Conservation (phyloP, 1,140 invertebrate genomes). For the Apis laboriosa region DNA sequence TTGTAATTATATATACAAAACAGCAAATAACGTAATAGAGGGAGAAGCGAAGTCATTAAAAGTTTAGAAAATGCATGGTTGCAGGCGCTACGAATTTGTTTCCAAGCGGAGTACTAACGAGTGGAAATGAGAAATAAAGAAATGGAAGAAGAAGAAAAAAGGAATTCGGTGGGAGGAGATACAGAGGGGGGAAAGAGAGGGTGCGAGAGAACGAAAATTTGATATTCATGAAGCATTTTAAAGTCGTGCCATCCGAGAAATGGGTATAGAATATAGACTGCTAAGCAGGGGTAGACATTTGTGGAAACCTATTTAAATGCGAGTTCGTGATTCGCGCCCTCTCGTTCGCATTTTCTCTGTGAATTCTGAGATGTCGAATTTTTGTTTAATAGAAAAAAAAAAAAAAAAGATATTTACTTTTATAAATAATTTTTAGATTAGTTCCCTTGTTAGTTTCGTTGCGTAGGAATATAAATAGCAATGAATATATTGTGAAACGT, state of each 20-base stretch:
- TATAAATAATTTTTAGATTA: too few species aligned
- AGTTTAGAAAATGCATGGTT: constrained; percentile 18
- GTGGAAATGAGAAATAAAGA: constrained; percentile 40
- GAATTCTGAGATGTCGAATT: background rate
- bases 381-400: background rate
- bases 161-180: background rate
- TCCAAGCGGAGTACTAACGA: constrained; percentile 7
- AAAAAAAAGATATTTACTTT: too few species aligned
- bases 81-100: constrained; percentile 28
- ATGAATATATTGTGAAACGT: background rate
- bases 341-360: constrained; percentile 1
- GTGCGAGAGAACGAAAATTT: constrained; percentile 66
- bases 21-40: background rate
- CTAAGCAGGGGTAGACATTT: constrained; percentile 62
- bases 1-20: background rate
- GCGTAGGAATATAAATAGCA: too few species aligned
- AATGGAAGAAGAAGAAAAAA: background rate
- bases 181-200: constrained; percentile 39
- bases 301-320: constrained; percentile 69
- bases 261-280: constrained; percentile 58
- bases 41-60: constrained; percentile 23
- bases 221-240: constrained; percentile 73
- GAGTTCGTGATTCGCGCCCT: constrained; percentile 60
- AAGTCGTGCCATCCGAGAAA: constrained; percentile 62
- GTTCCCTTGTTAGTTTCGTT: too few species aligned